Evolutionary conservation across 2,797 vertebrate species (phyloP).

Genomic region (Phataginus tetradactyla): DNA sequence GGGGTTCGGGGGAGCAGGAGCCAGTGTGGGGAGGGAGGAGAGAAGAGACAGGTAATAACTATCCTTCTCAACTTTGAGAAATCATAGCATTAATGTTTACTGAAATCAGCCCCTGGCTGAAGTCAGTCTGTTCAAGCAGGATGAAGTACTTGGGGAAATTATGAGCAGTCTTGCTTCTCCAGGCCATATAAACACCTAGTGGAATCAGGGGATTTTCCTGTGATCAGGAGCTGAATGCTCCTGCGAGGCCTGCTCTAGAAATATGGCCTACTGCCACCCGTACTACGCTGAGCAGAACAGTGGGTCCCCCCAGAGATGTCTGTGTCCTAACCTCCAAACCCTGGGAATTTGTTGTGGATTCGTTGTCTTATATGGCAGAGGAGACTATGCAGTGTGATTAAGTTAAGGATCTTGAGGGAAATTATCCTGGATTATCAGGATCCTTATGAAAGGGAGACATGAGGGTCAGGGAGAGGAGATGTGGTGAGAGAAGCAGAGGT

Average conservation of each 20-base stretch:
- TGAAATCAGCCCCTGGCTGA: not conserved
- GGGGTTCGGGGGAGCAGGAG: fast-evolving
- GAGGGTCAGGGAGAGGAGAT: not conserved
- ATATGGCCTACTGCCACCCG: not conserved
- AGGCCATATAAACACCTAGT: not conserved
- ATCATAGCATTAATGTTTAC: not conserved
- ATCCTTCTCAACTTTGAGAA: not conserved
- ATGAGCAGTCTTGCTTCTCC: not conserved
- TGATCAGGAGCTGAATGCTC: too few species aligned
- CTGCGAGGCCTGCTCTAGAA: not conserved
- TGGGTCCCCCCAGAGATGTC: not conserved
- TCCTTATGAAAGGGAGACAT: not conserved
- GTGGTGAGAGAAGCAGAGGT: not conserved
- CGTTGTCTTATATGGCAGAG: not conserved
- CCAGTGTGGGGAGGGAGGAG: not conserved
- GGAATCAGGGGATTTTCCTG: fast-evolving
- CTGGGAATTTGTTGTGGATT: not conserved
- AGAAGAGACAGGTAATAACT: not conserved
- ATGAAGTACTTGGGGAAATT: not conserved
- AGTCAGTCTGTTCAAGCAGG: not conserved
- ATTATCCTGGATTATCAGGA: not conserved
- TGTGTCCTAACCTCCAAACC: not conserved
- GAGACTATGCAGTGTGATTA: not conserved
- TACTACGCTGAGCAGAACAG: not conserved
- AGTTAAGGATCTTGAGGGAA: not conserved